Conservation (phyloP, 2,888 invertebrate genomes). For the Muschampia plurimacula region DNA sequence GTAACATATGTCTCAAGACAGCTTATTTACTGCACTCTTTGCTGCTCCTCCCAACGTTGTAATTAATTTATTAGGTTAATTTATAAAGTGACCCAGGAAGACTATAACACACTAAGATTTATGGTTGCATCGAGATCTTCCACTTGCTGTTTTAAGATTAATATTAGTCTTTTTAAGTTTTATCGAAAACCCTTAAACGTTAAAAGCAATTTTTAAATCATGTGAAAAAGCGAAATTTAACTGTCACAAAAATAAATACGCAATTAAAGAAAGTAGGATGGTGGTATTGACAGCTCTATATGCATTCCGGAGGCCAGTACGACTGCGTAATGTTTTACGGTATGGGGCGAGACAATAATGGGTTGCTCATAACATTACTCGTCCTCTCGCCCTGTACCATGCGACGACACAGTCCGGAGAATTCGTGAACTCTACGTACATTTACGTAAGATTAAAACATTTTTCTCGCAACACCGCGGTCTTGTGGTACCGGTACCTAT, state of each 20-base stretch:
- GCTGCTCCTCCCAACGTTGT: slow-evolving; percentile 71
- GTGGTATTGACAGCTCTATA: slow-evolving; percentile 72
- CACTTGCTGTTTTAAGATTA: neutral
- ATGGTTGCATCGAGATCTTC: slow-evolving; percentile 45
- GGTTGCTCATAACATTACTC: slow-evolving; percentile 86
- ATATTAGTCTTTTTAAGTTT: no score
- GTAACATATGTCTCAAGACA: slow-evolving; percentile 65
- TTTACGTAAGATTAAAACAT: slow-evolving; percentile 45
- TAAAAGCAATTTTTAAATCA: no score
- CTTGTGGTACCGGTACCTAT: slow-evolving; percentile 67
- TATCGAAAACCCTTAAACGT: no score
- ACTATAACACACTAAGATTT: slow-evolving; percentile 61
- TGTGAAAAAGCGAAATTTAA: neutral
- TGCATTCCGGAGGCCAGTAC: slow-evolving; percentile 69
- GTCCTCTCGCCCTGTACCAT: slow-evolving; percentile 76
- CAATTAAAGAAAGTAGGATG: slow-evolving; percentile 9
- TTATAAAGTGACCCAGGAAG: slow-evolving; percentile 73
- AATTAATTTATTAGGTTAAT: slow-evolving; percentile 78
- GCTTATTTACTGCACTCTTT: slow-evolving; percentile 78
- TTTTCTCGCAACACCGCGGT: slow-evolving; percentile 37
- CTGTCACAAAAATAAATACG: slow-evolving; percentile 32
- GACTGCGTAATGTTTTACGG: slow-evolving; percentile 85
- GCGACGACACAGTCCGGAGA: slow-evolving; percentile 62
- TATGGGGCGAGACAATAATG: slow-evolving; percentile 86
- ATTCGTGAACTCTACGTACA: slow-evolving; percentile 44